Base-by-base conservation (phyloP, 2,888 invertebrate genomes). In the Cerastis rubricosa region DNA sequence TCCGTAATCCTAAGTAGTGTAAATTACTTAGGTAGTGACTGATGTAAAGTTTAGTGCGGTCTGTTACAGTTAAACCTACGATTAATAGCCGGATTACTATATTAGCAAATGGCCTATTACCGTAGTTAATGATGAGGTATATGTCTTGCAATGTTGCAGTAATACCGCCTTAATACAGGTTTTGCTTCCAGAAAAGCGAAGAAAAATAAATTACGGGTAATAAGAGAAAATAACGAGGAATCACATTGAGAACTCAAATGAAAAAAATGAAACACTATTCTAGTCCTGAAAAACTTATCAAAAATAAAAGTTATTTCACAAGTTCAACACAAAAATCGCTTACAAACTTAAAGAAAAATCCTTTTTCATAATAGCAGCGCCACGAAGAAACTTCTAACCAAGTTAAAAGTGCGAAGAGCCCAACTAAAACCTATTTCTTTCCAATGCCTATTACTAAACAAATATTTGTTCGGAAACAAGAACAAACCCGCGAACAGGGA, bases 401-500 rank as follows among this genome's bases (percentile, higher is more conserved):
- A 74, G 76, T 86, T 75, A 78, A 85, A 84, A 86, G 74, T 77
- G 67, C 40, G 40, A 77, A 79, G 66, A 73, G 71, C 51, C 75
- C 74, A 73, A 74, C 72, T 74, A 63, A 74, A 88, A 86, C 87
- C 80, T 80, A 76, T 87, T 88, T 79, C 69, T 86, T 68, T 57
- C 71, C 74, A 81, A 82, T 80, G 85, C 81, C 82, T 88, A 81
- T 88, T 82, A 80, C 85, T 76, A 88, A 88, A 80, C 81, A 84
- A 87, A 85, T 87, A 87, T 87, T 87, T 81, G 77, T 87, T 87
- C 65, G 47, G 25, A 76, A 89, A 85, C 74, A 84, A 78, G 80
- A 80, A 43, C 73, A 78, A 81, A 77, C 78, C 78, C 69, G 67
- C 63, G 74, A 88, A 78, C 81, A 76, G 65, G 12, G 71, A 83